Conservation (phyloP, 2,797 vertebrate genomes). For the Ctenosaura bakeri region DNA sequence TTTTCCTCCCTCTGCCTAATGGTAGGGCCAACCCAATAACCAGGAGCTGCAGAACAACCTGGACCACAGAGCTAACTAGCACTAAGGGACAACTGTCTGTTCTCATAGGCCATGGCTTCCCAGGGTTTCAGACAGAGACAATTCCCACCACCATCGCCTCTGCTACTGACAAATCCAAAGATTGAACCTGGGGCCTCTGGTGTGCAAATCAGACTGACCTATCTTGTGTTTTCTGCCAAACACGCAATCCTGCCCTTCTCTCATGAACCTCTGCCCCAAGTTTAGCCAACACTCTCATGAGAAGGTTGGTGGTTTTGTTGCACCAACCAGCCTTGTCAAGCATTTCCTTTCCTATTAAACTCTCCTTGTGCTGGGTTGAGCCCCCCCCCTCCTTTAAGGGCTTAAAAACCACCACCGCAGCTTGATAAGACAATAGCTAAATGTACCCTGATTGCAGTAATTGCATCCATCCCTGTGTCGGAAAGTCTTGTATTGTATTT, state of each 20-base stretch:
- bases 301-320: neutral
- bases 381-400: neutral
- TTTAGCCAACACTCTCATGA: neutral
- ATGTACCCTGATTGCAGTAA: constrained; percentile 78
- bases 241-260: neutral
- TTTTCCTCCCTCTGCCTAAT: too few species aligned
- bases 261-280: neutral
- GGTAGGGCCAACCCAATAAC: too few species aligned
- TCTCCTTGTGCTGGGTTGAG: constrained; percentile 25
- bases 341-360: constrained; percentile 26
- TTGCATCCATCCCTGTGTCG: constrained; percentile 71
- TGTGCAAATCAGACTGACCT: neutral
- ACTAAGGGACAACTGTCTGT: too few species aligned
- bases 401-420: constrained; percentile 34
- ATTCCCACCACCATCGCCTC: neutral
- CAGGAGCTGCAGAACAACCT: too few species aligned
- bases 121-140: too few species aligned
- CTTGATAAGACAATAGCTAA: constrained; percentile 66
- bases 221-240: too few species aligned
- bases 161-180: neutral
- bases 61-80: too few species aligned
- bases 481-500: constrained; percentile 76
- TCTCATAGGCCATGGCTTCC: too few species aligned
- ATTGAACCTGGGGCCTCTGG: too few species aligned
- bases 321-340: constrained; percentile 1